These are phyloP conservation scores for Aspidiotus destructor DNA, from an alignment of 2,888 invertebrate species.

Conservation along the genomic window DNA sequence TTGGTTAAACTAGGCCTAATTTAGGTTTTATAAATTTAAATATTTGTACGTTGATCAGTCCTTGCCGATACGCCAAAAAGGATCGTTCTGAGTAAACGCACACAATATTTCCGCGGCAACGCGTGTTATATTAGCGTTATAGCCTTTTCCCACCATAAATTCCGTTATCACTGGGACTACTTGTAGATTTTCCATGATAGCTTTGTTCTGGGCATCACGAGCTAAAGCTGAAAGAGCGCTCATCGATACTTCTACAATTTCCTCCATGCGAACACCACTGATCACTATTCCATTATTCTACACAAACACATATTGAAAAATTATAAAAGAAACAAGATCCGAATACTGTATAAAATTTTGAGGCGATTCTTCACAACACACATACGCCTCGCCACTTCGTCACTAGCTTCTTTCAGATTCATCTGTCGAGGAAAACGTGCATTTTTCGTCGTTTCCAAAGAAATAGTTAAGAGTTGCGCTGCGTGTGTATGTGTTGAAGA, in stretches of 20 bases:
- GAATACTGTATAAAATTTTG: too few relatives aligned
- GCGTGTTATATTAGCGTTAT: conserved; percentile 89
- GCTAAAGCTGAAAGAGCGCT: conserved; percentile 96
- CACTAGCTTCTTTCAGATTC: too few relatives aligned
- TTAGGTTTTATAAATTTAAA: too few relatives aligned
- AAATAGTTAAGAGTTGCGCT: too few relatives aligned
- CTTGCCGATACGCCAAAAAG: too few relatives aligned
- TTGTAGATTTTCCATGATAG: conserved; percentile 82
- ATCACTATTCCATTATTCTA: conserved; percentile 43
- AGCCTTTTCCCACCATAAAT: conserved; percentile 75
- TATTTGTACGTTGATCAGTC: too few relatives aligned
- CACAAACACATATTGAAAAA: not conserved
- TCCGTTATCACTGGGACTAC: conserved; percentile 95
- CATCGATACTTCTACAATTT: conserved; percentile 95
- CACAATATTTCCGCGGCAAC: conserved; percentile 95
- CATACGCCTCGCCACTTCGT: too few relatives aligned
- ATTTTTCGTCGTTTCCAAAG: too few relatives aligned
- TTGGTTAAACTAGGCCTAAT: too few relatives aligned
- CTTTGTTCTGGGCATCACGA: conserved; percentile 83
- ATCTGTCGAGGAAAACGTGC: not conserved
- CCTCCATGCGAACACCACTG: conserved; percentile 97
- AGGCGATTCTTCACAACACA: too few relatives aligned
- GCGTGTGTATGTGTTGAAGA: too few relatives aligned
- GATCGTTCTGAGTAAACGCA: conserved; percentile 50
- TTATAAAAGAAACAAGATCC: not conserved